phyloP scores from a whole-genome alignment of 2,113 vertebrate genomes.

The Zootoca vivipara region DNA sequence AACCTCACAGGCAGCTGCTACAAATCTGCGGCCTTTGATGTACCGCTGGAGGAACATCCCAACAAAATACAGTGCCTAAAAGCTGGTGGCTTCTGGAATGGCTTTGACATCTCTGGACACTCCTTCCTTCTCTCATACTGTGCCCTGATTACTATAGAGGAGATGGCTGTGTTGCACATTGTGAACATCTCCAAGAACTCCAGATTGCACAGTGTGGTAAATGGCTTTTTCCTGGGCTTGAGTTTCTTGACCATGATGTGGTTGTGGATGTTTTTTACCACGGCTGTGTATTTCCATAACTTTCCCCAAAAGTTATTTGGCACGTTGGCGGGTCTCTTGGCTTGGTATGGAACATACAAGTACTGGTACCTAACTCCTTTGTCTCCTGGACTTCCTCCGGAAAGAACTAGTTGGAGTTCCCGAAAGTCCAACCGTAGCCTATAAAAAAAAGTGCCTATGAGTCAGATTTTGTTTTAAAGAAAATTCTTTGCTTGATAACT shows the following conservation, averaged over 20 bases:
- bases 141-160: slow-evolving; percentile 88
- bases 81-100: slow-evolving; percentile 82
- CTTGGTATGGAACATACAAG: slow-evolving; percentile 88
- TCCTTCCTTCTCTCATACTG: slow-evolving; percentile 93
- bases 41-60: slow-evolving; percentile 43
- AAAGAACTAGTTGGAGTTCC: slow-evolving; percentile 67
- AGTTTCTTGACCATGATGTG: slow-evolving; percentile 83
- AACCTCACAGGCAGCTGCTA: slow-evolving; percentile 85
- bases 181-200: slow-evolving; percentile 67
- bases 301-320: slow-evolving; percentile 86
- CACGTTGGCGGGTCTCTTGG: slow-evolving; percentile 80
- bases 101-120: slow-evolving; percentile 95
- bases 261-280: slow-evolving; percentile 93
- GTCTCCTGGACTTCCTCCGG: slow-evolving; percentile 90
- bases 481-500: slow-evolving; percentile 20
- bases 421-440: slow-evolving; percentile 72
- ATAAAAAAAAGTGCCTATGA: slow-evolving; percentile 47
- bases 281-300: slow-evolving; percentile 92
- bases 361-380: slow-evolving; percentile 86
- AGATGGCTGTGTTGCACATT: slow-evolving; percentile 80
- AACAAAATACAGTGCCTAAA: slow-evolving; percentile 80
- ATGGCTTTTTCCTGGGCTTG: slow-evolving; percentile 81
- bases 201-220: slow-evolving; percentile 62
- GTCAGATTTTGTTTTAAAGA: slow-evolving; percentile 37
- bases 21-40: not conserved